Percentiles rank a stretch among this genome's conserved stretches.
Evolutionary conservation across 2,888 invertebrate species (phyloP).

Genomic region (Erpobdella octoculata): DNA sequence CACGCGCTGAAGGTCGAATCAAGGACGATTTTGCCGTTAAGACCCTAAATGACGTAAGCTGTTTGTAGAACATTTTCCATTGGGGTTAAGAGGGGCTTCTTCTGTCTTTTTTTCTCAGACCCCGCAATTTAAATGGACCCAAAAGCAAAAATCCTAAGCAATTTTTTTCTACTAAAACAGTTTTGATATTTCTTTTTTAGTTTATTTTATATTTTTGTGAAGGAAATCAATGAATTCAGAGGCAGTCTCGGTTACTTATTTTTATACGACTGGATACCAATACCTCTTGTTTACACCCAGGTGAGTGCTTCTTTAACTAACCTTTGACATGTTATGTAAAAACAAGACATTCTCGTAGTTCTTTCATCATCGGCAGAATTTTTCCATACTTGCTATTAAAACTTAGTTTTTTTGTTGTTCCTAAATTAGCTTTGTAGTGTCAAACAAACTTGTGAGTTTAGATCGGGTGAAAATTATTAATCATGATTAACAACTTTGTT

Average conservation of each 20-base stretch:
- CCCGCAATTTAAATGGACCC: background rate
- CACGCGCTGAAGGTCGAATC: slow-evolving; percentile 56
- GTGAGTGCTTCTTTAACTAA: slow-evolving; percentile 40
- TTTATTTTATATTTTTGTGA: background rate
- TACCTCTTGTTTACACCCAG: slow-evolving; percentile 60
- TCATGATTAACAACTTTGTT: background rate
- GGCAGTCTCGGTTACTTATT: slow-evolving; percentile 44
- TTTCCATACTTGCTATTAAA: background rate
- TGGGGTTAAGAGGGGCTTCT: background rate
- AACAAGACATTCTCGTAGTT: background rate
- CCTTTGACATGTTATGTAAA: background rate
- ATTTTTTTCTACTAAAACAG: too few species aligned
- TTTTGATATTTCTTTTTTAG: too few species aligned
- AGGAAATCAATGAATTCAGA: slow-evolving; percentile 73
- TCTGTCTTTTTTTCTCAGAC: background rate
- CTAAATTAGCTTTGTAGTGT: too few species aligned
- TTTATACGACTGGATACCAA: slow-evolving; percentile 61
- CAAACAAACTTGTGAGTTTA: too few species aligned
- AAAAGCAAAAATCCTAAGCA: too few species aligned
- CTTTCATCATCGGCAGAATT: background rate
- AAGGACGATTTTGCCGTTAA: slow-evolving; percentile 78
- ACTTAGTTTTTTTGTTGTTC: background rate
- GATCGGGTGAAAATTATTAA: too few species aligned
- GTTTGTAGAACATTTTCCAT: background rate
- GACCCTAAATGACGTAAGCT: slow-evolving; percentile 66